phyloP scores from a whole-genome alignment of 2,797 vertebrate genomes.

The Lithobates sylvaticus region DNA sequence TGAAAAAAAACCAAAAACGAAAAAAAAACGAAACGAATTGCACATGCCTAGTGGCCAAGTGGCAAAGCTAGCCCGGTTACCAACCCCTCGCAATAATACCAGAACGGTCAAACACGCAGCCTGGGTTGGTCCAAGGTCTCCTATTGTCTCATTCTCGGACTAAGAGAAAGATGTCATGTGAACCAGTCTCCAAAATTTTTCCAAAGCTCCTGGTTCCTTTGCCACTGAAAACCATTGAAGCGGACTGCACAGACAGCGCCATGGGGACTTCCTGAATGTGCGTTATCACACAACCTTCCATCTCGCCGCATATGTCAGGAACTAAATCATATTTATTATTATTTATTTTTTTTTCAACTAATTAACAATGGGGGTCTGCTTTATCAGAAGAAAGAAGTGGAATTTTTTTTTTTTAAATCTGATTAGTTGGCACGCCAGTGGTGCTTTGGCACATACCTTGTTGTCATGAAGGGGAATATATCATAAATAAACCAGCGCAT shows the following conservation, averaged over 20 bases:
- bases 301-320: neutral
- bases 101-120: too few species aligned
- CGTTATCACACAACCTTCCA: neutral
- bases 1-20: too few species aligned
- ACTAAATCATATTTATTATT: neutral
- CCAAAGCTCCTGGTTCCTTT: neutral
- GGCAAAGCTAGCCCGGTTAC: too few species aligned
- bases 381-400: constrained; percentile 9
- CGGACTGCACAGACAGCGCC: neutral
- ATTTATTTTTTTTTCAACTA: neutral
- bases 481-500: neutral
- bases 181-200: neutral
- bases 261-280: neutral
- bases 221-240: neutral
- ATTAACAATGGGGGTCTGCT: neutral
- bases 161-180: neutral
- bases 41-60: too few species aligned
- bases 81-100: too few species aligned
- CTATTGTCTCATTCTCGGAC: too few species aligned
- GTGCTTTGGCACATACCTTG: neutral
- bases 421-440: neutral
- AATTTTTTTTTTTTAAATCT: neutral
- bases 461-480: neutral
- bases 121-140: too few species aligned
- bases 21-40: too few species aligned